phyloP scores from a whole-genome alignment of 2,113 vertebrate genomes.

The Recurvirostra avosetta region DNA sequence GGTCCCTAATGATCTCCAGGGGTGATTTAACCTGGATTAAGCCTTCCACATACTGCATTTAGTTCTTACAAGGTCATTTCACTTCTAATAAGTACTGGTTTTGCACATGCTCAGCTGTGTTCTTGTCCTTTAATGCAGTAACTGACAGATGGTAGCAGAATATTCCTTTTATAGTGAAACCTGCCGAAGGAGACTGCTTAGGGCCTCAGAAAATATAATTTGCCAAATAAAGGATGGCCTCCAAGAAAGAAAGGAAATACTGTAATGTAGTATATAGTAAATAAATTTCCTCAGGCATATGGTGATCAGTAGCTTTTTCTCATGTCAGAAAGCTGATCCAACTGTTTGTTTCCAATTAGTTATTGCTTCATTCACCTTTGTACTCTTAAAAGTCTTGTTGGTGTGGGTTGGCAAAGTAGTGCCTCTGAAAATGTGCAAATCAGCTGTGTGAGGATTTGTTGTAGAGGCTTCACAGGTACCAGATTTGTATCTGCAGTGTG shows the following conservation, averaged over 20 bases:
- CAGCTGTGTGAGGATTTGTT: background rate
- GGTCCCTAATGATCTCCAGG: background rate
- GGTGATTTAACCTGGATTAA: constrained; percentile 44
- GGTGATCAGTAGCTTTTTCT: background rate
- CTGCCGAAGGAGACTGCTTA: constrained; percentile 22
- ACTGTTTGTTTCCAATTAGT: background rate
- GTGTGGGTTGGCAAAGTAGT: background rate
- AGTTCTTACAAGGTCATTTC: constrained; percentile 30
- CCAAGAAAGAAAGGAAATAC: background rate
- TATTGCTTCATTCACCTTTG: background rate
- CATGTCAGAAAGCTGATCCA: background rate
- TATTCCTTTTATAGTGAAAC: constrained; percentile 41
- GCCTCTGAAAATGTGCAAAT: background rate
- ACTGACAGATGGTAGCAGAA: constrained; percentile 57
- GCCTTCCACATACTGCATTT: background rate
- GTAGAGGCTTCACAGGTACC: background rate
- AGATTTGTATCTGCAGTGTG: background rate
- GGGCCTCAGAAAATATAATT: constrained; percentile 9
- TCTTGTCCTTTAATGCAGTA: constrained; percentile 12
- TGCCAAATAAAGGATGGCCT: constrained; percentile 24
- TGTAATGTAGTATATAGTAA: background rate
- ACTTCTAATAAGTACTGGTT: background rate
- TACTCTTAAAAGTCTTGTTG: background rate
- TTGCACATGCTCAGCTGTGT: background rate
- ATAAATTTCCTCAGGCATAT: background rate